phyloP scores from a whole-genome alignment of 2,888 invertebrate genomes.

The Sarcophaga rosellei region DNA sequence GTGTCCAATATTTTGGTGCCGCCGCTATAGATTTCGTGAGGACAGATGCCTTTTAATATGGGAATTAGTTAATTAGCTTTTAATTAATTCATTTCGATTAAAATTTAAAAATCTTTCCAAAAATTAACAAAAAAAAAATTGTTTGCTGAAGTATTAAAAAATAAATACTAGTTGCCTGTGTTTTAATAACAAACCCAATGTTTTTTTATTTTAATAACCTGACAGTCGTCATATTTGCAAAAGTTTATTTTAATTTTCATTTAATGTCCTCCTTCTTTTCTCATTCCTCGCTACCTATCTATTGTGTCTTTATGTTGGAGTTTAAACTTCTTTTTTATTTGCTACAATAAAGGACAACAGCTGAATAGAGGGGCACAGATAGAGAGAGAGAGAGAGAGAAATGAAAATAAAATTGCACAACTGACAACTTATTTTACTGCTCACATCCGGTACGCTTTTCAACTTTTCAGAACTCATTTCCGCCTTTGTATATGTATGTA shows the following conservation, averaged over 20 bases:
- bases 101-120: no score
- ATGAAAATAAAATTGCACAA: conserved; percentile 57
- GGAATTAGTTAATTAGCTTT: no score
- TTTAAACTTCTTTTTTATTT: conserved; percentile 39
- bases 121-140: no score
- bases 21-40: no score
- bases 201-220: conserved; percentile 8
- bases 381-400: not conserved
- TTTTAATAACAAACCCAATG: not conserved
- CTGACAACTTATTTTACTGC: conserved; percentile 70
- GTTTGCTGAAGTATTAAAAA: no score
- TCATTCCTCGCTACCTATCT: not conserved
- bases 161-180: not conserved
- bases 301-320: conserved; percentile 16
- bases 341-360: no score
- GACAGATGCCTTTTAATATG: no score
- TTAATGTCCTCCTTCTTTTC: conserved; percentile 27
- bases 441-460: conserved; percentile 71
- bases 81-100: no score
- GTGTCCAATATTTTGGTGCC: no score
- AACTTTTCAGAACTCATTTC: conserved; percentile 78
- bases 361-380: not conserved
- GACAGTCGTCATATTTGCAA: conserved; percentile 10
- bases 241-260: conserved; percentile 41
- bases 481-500: conserved; percentile 63